These are phyloP conservation scores for Hoplodrina ambigua DNA, from an alignment of 2,888 invertebrate genomes.

Conservation along the genomic window DNA sequence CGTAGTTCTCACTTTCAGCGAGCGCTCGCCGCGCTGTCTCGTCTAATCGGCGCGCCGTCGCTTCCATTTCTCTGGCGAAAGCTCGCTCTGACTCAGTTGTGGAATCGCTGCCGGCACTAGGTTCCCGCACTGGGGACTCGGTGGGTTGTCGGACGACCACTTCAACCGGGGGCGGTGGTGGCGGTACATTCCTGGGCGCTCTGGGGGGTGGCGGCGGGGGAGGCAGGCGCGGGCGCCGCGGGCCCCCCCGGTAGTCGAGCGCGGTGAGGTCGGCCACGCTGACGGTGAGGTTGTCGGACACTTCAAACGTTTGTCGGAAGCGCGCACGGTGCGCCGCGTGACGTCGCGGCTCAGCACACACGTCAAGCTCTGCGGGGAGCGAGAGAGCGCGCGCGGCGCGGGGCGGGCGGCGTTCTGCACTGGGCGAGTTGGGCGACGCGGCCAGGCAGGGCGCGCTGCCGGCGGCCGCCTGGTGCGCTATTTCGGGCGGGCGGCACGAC, in stretches of 20 bases:
- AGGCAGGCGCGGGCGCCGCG: slow-evolving; percentile 82
- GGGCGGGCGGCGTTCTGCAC: slow-evolving; percentile 79
- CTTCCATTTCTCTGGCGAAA: slow-evolving; percentile 87
- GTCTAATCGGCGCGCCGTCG: slow-evolving; percentile 85
- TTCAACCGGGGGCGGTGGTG: slow-evolving; percentile 76
- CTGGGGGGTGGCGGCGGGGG: slow-evolving; percentile 80
- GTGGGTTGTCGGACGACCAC: slow-evolving; percentile 70
- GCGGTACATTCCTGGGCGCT: slow-evolving; percentile 67
- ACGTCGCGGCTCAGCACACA: slow-evolving; percentile 87
- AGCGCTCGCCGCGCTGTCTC: slow-evolving; percentile 83
- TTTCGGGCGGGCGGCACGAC: slow-evolving; percentile 78
- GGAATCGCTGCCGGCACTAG: slow-evolving; percentile 86
- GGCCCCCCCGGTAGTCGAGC: slow-evolving; percentile 88
- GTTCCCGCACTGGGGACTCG: slow-evolving; percentile 79
- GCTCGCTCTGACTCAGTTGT: slow-evolving; percentile 87
- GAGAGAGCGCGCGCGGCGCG: slow-evolving; percentile 86
- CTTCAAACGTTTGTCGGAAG: slow-evolving; percentile 87
- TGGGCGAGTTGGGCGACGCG: slow-evolving; percentile 77
- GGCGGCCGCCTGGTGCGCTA: slow-evolving; percentile 79
- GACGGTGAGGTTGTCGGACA: slow-evolving; percentile 89
- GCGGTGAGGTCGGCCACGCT: slow-evolving; percentile 92
- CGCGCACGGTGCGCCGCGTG: slow-evolving; percentile 80
- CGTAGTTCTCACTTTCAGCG: slow-evolving; percentile 89
- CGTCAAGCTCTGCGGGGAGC: slow-evolving; percentile 92
- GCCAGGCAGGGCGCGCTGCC: slow-evolving; percentile 84